Base-by-base conservation (phyloP, 2,888 invertebrate species). In the Apantesis nais region DNA sequence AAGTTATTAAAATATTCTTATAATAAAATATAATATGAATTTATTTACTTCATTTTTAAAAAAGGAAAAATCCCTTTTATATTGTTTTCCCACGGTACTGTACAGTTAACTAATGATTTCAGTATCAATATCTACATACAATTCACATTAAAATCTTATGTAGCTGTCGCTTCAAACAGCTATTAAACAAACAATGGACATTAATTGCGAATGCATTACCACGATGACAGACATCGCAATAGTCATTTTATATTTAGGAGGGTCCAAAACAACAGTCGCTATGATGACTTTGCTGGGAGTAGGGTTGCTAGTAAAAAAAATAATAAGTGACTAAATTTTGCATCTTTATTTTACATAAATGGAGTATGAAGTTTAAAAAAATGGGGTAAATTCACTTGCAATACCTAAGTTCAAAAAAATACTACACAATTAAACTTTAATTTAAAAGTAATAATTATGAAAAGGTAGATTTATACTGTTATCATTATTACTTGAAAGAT, bases 161-260 rank as follows among this genome's bases (percentile, higher is more conserved):
- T 70, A 74, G 31, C 62, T 48, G 63, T 37, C 64, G 78, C 80
- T 82, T 78, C 80, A 82, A 82, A 79, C 77, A 63, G 29, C 73
- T 70, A 83, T 78, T 73, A 83, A 55, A 14, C 29, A 31, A 71
- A 82, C 83, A 83, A 84, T 84, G 78, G 75, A 68, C 72, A 78
- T 76, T 83, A 84, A 86, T 85, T 81, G 74, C 78, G 71, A 80
- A 77, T 79, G 78, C 79, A 74, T 79, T 73, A 69, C 78, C 68
- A 72, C 76, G 81, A 83, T 83, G 83, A 81, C 79, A 76, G 82
- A 81, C 80, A 79, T 72, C 74, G 71, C 73, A 70, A 73, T 80
- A 69, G 81, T 76, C 80, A 80, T 81, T 80, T 82, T 75, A 80
- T 78, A 84, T 82, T 85, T 81, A 71, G 81, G 78, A 81, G 84